Evolutionary conservation across 2,797 vertebrate genomes (phyloP).

Genomic region (Tolypeutes matacus): DNA sequence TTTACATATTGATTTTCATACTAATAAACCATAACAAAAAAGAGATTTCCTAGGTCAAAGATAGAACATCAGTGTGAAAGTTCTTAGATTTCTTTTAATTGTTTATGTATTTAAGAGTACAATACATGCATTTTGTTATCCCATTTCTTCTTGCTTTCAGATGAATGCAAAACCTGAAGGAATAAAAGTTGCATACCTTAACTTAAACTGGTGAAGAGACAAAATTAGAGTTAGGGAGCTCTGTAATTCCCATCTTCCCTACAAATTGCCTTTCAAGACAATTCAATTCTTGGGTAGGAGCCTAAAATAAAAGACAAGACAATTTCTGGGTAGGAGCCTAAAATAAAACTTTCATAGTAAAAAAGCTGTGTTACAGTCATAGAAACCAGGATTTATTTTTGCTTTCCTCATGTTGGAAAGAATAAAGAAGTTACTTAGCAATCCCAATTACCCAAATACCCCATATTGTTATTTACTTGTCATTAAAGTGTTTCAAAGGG

Average conservation of each 20-base stretch:
- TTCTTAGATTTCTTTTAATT: conserved; percentile 4
- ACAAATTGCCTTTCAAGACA: conserved; percentile 49
- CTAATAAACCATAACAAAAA: neutral
- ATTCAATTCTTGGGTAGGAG: conserved; percentile 24
- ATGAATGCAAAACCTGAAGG: conserved; percentile 3
- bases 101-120: neutral
- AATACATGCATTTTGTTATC: neutral
- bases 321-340: conserved; percentile 37
- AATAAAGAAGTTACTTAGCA: conserved; percentile 65
- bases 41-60: conserved; percentile 28
- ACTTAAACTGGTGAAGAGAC: conserved; percentile 3
- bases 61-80: neutral
- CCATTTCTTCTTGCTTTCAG: neutral
- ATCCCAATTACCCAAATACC: neutral
- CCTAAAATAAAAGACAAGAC: conserved; percentile 55
- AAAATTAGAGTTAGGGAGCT: conserved; percentile 15
- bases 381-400: conserved; percentile 70
- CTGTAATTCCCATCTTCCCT: conserved; percentile 39
- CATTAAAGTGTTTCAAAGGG: conserved; percentile 9
- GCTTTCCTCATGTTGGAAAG: conserved; percentile 33
- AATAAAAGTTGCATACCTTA: conserved; percentile 9
- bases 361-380: conserved; percentile 62
- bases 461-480: conserved; percentile 18
- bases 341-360: conserved; percentile 67
- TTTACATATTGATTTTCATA: conserved; percentile 23